Evolutionary conservation across 2,888 invertebrate genomes (phyloP).

Genomic region (Polydrusus cervinus): DNA sequence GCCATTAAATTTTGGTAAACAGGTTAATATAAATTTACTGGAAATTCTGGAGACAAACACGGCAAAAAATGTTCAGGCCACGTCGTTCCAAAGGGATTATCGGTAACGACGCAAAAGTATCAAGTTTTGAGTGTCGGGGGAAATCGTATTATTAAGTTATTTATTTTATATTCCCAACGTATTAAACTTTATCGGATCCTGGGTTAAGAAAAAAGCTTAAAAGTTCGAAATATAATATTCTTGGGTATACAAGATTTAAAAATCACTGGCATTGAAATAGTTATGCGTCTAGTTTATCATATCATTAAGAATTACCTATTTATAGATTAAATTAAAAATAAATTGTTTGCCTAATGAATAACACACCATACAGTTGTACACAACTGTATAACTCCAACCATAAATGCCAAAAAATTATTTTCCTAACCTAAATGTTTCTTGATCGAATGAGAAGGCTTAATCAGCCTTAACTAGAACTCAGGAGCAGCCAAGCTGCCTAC

Average conservation of each 20-base stretch:
- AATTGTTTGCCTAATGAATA: too few species aligned
- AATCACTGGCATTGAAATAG: neutral
- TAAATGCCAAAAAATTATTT: too few species aligned
- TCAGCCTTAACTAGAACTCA: too few species aligned
- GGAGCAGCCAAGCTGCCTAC: too few species aligned
- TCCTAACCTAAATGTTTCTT: too few species aligned
- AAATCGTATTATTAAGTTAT: slow-evolving; percentile 50
- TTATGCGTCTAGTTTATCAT: too few species aligned
- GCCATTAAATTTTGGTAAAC: slow-evolving; percentile 3
- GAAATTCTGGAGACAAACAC: slow-evolving; percentile 3
- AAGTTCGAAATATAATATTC: slow-evolving; percentile 1
- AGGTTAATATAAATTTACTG: slow-evolving; percentile 4
- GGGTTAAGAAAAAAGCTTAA: neutral
- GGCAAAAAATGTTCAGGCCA: slow-evolving; percentile 2
- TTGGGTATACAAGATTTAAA: neutral
- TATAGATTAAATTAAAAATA: too few species aligned
- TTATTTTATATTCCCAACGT: slow-evolving; percentile 49
- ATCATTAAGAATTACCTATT: too few species aligned
- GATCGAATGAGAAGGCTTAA: too few species aligned
- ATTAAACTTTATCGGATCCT: slow-evolving; percentile 44
- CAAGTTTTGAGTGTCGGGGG: slow-evolving; percentile 40
- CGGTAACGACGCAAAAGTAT: slow-evolving; percentile 41
- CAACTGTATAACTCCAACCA: too few species aligned
- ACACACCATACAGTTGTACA: too few species aligned
- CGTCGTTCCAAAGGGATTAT: slow-evolving; percentile 41